These are phyloP conservation scores for Eupithecia vulgata DNA, from an alignment of 2,888 invertebrate species.

Conservation along the genomic window DNA sequence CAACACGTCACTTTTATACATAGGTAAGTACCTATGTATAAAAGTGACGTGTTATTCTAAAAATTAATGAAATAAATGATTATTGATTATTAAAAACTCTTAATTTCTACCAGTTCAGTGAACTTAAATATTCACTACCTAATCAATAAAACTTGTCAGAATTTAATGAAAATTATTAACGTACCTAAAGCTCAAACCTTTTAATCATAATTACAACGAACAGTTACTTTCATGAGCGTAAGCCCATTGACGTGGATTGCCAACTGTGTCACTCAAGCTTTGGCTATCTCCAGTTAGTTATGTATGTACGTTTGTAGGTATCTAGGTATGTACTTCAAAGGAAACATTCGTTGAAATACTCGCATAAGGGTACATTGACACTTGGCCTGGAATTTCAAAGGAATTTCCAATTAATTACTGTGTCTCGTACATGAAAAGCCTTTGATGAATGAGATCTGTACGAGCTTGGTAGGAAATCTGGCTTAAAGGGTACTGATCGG, in stretches of 20 bases:
- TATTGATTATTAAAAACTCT: too few relatives aligned
- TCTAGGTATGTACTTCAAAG: slow-evolving; percentile 55
- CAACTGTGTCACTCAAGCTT: slow-evolving; percentile 64
- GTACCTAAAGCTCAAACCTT: background rate
- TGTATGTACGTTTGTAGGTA: slow-evolving; percentile 28
- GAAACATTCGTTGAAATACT: slow-evolving; percentile 42
- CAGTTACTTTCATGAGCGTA: slow-evolving; percentile 40
- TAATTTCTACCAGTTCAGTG: background rate
- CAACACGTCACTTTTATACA: too few relatives aligned
- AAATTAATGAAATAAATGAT: too few relatives aligned
- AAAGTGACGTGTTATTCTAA: too few relatives aligned
- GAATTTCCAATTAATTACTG: background rate
- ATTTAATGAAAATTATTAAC: too few relatives aligned
- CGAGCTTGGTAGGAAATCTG: too few relatives aligned
- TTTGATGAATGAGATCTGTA: background rate
- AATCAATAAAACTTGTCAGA: too few relatives aligned
- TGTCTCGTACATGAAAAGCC: background rate
- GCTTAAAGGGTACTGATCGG: too few relatives aligned
- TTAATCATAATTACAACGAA: slow-evolving; percentile 32
- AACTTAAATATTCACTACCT: background rate
- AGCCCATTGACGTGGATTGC: slow-evolving; percentile 50
- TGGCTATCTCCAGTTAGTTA: slow-evolving; percentile 34
- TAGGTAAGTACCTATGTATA: too few relatives aligned
- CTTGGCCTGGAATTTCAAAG: slow-evolving; percentile 51
- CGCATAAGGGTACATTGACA: slow-evolving; percentile 50